Evolutionary conservation across 2,113 vertebrate genomes (phyloP), one percentile per base, ranked within the genome.

Genomic region (Rhabdornis inornatus): DNA sequence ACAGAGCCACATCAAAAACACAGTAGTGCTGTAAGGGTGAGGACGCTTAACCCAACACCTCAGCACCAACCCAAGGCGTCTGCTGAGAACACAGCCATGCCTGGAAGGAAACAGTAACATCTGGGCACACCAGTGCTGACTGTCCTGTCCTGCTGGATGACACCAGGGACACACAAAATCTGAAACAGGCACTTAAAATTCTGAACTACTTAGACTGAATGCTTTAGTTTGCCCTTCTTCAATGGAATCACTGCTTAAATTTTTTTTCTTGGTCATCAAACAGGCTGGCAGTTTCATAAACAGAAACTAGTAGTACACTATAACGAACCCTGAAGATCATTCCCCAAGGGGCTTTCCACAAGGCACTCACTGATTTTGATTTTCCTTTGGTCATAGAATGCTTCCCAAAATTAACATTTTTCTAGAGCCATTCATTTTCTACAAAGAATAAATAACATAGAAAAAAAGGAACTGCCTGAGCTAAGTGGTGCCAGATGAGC

Each of bases 401-500:
- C 74, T 92, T 95, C 88, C 91, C 92, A 87, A 95, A 96, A 97
- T 96, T 96, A 96, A 80, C 75, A 75, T 92, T 97, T 96, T 94
- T 95, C 74, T 86, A 92, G 79, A 96, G 82, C 87, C 87, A 87
- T 95, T 97, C 92, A 93, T 96, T 97, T 97, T 87, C 96, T 88
- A 82, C 83, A 88, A 95, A 97, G 94, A 95, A 94, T 87, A 75
- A 44, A 88, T 90, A 96, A 95, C 7, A 17, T 18, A 88, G 89
- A 74, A 91, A 91, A 53, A 92, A 85, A 66, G 57, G 71, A 86
- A 64, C 39, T 65, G 84, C 94, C 83, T 77, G 59, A 89, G 44
- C 64, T 96, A 97, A 97, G 92, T 33, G 47, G 81, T 87, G 96
- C 95, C 97, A 97, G 96, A 98, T 96, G 96, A 97, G 80, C 64